Base-by-base conservation (phyloP, 2,888 invertebrate genomes). In the Clanis bilineata region DNA sequence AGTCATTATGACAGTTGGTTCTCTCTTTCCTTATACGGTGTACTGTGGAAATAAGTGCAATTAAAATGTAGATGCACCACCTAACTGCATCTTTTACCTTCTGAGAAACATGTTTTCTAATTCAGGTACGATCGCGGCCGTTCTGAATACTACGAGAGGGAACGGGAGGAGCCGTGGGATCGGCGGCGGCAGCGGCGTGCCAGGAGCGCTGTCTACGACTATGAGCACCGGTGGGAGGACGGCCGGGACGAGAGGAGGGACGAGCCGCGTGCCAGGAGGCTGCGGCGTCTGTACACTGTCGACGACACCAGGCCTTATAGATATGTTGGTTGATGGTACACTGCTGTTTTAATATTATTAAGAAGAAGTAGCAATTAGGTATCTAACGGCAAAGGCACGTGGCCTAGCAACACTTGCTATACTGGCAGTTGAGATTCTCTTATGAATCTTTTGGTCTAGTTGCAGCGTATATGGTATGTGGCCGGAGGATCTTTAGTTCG, bases 121-220 rank as follows among this genome's bases (percentile, higher is more conserved):
- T 51, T 18, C 41, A 85, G 86, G 63, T 65, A 67, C 15, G 83
- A 82, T 21, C 83, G 90, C 3, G 88, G 86, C 9, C 76, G 85
- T 18, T 88, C 88, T 0, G 89, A 90, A 63, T 82, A 80, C 64
- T 80, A 79, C 56, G 88, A 87, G 59, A 79, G 85, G 0, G 86
- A 86, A 0, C 65, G 74, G 6, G 83, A 83, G 1, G 84, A 83
- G 10, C 72, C 72, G 0, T 51, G 65, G 1, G 79, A 79, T 12
- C 69, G 73, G 22, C 68, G 78, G n/a, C 76, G 79, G 0, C 84
- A 80, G 15, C 73, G 87, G 22, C 81, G 90, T 25, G 90, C 90
- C 1, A 80, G 81, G 60, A 88, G 90, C 62, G 89, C 88, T 1
- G 63, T 80, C 28, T 85, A 80, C 59, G 88, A 88, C 22, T 69